Evolutionary conservation across 2,113 vertebrate genomes (phyloP).

Genomic region (Siphamia tubifer): DNA sequence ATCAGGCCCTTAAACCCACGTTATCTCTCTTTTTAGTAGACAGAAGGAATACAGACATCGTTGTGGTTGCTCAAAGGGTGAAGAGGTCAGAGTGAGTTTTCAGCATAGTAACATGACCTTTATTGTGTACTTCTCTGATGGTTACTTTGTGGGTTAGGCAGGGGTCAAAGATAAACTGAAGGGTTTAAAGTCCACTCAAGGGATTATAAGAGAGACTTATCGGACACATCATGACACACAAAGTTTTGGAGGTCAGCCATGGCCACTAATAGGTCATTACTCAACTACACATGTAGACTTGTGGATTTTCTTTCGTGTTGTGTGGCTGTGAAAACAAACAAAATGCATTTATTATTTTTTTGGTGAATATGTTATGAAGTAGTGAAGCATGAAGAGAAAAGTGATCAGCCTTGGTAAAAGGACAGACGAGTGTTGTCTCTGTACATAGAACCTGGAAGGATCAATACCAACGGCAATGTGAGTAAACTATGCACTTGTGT

Average conservation of each 20-base stretch:
- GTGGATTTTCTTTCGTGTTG: not conserved
- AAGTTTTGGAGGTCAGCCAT: not conserved
- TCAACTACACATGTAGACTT: not conserved
- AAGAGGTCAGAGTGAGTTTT: slow-evolving; percentile 31
- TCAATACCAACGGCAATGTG: slow-evolving; percentile 25
- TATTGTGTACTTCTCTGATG: not conserved
- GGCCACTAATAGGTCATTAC: not conserved
- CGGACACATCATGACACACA: not conserved
- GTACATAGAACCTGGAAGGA: slow-evolving; percentile 43
- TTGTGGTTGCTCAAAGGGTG: slow-evolving; percentile 15
- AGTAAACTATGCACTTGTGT: slow-evolving; percentile 28
- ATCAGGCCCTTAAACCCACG: slow-evolving; percentile 9
- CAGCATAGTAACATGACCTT: slow-evolving; percentile 2
- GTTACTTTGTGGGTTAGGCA: slow-evolving; percentile 24
- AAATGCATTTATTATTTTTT: slow-evolving; percentile 12
- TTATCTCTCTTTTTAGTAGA: slow-evolving; percentile 31
- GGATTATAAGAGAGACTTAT: not conserved
- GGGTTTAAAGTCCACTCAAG: not conserved
- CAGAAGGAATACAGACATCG: slow-evolving; percentile 15
- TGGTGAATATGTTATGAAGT: slow-evolving; percentile 11
- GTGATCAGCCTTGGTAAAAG: slow-evolving; percentile 27
- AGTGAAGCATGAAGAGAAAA: slow-evolving; percentile 41
- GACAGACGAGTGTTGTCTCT: slow-evolving; percentile 1
- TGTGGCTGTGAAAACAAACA: slow-evolving; percentile 30
- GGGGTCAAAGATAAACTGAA: slow-evolving; percentile 8